These are phyloP conservation scores for Stomorhina lunata DNA, from an alignment of 2,888 invertebrate genomes.

Conservation along the genomic window DNA sequence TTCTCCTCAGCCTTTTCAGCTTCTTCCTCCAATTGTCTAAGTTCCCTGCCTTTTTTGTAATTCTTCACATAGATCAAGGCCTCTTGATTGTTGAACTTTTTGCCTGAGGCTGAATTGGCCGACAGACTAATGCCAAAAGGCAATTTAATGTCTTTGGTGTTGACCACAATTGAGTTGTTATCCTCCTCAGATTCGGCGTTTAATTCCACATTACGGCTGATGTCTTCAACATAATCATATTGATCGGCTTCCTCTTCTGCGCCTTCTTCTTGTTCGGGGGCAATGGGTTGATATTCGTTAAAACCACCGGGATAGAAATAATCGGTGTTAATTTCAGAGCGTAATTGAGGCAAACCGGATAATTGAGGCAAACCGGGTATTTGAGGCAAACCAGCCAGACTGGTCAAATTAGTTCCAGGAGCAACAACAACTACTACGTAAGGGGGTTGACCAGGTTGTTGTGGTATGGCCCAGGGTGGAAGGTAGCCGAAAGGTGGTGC, in stretches of 20 bases:
- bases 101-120: background rate
- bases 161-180: background rate
- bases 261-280: too few relatives aligned
- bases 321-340: too few relatives aligned
- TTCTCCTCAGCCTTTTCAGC: background rate
- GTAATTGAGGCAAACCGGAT: background rate
- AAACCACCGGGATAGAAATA: too few relatives aligned
- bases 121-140: conserved; percentile 27
- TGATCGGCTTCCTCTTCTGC: background rate
- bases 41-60: conserved; percentile 29
- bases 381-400: background rate
- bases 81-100: conserved; percentile 27
- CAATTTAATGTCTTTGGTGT: conserved; percentile 31
- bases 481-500: too few relatives aligned
- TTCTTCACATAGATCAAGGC: conserved; percentile 51
- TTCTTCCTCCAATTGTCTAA: too few relatives aligned
- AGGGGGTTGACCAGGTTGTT: background rate
- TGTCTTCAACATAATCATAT: background rate
- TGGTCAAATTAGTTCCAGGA: background rate
- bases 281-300: too few relatives aligned
- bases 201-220: background rate
- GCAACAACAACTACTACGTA: conserved; percentile 21
- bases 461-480: background rate
- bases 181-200: background rate
- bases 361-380: background rate